A percentile compares a stretch with the other conserved stretches of the same genome.
Conservation (phyloP, 1,140 invertebrate species). For the Bombus waltoni region DNA sequence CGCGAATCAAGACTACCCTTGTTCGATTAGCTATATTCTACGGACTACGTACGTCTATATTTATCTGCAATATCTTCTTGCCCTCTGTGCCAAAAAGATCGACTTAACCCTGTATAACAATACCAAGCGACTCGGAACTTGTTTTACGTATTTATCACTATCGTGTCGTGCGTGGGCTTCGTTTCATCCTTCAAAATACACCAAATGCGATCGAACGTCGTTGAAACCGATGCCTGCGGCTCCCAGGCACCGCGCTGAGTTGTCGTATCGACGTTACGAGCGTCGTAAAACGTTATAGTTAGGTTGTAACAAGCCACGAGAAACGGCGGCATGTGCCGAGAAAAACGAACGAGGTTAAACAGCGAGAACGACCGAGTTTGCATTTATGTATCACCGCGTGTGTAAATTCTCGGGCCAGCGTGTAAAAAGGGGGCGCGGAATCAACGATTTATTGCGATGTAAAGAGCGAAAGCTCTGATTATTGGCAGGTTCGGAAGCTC, state of each 20-base stretch:
- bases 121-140: neutral
- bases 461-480: constrained; percentile 66
- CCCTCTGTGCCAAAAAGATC: neutral
- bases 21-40: too few species aligned
- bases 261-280: constrained; percentile 72
- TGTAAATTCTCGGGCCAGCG: constrained; percentile 44
- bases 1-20: too few species aligned
- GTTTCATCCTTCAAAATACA: neutral
- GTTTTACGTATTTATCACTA: too few species aligned
- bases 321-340: constrained; percentile 54
- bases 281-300: constrained; percentile 79
- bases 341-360: constrained; percentile 42
- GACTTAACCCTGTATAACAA: neutral
- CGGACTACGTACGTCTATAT: too few species aligned
- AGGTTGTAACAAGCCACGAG: constrained; percentile 78
- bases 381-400: constrained; percentile 59
- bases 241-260: constrained; percentile 46
- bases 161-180: too few species aligned
- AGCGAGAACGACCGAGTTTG: constrained; percentile 33
- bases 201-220: constrained; percentile 31
- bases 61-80: neutral
- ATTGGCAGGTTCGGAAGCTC: constrained; percentile 63
- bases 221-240: constrained; percentile 64
- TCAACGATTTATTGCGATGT: constrained; percentile 62
- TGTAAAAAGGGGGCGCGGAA: constrained; percentile 43